Evolutionary conservation across 1,140 invertebrate species (phyloP), one percentile per base, ranked within the genome.

Genomic region (Apis cerana): DNA sequence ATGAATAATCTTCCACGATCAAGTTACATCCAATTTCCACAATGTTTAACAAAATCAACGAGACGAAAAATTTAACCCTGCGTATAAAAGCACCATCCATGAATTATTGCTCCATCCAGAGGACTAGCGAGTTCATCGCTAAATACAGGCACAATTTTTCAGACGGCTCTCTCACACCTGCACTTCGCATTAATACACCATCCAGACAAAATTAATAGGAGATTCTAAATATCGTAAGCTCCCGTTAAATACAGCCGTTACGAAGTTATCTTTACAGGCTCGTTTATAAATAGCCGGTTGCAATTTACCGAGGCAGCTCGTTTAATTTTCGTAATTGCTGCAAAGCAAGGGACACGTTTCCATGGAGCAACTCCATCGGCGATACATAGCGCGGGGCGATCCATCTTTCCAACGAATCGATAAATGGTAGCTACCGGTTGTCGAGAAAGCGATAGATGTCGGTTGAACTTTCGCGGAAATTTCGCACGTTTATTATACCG

Each of bases 401-500:
- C 48, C 76, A 15, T 72, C 80, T 82, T 65, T 81, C 62, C 62
- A 10, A 43, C 17, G 50, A 64, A 62, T 80, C 72, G 77, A 70
- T 68, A 68, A 68, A 68, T 56, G 13, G 58, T 59, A 80, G 33
- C 33, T 43, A 43, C 4, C 77, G 62, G 70, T 83, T 21, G 80
- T 54, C 80, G 83, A 69, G 84, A 69, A 75, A 61, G 64, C 61
- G 12, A 43, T 52, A 82, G 82, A 85, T 67, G 80, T 71, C 75
- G 85, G 85, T 23, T 56, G 83, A 78, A 84, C 64, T 81, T 77
- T 68, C 64, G 69, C 54, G 54, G 50, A 83, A 87, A 85, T 88
- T 85, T 83, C 68, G 80, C 75, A 68, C 74, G 78, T 87, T 88
- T 85, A 86, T 88, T 88, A 82, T 75, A 88, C 64, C 74, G 65